These are phyloP conservation scores for Eupsittula cactorum DNA, from an alignment of 2,113 vertebrate species.

Conservation along the genomic window DNA sequence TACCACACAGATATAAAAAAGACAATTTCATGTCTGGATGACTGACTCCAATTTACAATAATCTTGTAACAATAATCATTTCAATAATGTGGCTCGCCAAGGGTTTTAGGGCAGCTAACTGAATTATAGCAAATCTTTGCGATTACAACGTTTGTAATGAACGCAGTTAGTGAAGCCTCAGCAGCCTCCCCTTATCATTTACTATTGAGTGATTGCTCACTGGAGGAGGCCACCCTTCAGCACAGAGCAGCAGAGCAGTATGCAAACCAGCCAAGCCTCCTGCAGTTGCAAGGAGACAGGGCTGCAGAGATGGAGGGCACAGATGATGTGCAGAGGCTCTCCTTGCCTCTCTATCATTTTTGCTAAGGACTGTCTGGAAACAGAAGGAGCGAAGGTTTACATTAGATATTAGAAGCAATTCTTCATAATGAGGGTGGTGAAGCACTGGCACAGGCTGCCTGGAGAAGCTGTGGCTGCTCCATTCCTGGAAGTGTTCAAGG, in stretches of 20 bases:
- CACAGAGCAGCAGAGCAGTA: conserved; percentile 70
- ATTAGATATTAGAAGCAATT: background rate
- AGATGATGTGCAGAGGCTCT: background rate
- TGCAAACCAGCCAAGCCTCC: conserved; percentile 50
- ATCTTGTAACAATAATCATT: conserved; percentile 68
- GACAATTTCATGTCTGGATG: conserved; percentile 58
- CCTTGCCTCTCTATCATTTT: fast-evolving
- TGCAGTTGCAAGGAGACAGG: background rate
- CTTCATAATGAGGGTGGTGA: background rate
- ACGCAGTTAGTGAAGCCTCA: conserved; percentile 64
- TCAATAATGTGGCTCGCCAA: conserved; percentile 58
- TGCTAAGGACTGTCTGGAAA: background rate
- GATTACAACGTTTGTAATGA: conserved; percentile 69
- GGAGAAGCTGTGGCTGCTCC: background rate
- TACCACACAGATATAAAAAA: conserved; percentile 39
- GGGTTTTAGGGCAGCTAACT: conserved; percentile 68
- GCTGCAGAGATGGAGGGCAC: background rate
- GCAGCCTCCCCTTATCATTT: conserved; percentile 67
- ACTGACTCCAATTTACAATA: conserved; percentile 71
- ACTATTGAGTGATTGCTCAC: conserved; percentile 55
- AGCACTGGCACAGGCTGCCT: background rate
- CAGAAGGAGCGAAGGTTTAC: background rate
- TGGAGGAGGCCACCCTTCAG: conserved; percentile 62
- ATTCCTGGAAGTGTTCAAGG: background rate
- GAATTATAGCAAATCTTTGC: conserved; percentile 71